Percentiles rank a stretch among this genome's conserved stretches.
These are phyloP conservation scores for Setophaga petechia DNA, from an alignment of 2,113 vertebrate species.

Conservation along the genomic window DNA sequence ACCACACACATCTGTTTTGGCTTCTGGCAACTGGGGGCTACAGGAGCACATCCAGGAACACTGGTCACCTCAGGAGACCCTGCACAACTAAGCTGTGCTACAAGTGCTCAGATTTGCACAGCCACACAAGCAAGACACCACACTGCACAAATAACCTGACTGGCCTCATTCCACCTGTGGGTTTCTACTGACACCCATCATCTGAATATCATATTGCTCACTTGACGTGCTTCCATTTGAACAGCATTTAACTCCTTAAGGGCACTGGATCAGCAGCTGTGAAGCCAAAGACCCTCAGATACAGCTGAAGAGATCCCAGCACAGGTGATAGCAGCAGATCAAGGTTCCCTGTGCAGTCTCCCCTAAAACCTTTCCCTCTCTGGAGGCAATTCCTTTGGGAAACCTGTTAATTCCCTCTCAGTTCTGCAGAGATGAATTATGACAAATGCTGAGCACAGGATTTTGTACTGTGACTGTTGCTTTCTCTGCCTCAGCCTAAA, in stretches of 20 bases:
- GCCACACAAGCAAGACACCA: neutral
- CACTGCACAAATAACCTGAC: neutral
- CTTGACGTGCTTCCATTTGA: neutral
- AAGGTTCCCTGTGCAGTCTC: neutral
- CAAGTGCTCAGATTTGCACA: neutral
- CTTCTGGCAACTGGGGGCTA: neutral
- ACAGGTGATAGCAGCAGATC: neutral
- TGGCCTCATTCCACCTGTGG: neutral
- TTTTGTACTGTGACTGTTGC: neutral
- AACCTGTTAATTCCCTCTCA: neutral
- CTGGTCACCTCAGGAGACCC: neutral
- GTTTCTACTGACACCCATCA: neutral
- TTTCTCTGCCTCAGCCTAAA: neutral
- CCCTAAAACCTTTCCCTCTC: neutral
- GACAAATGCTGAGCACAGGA: neutral
- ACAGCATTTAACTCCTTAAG: conserved; percentile 9
- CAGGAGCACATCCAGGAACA: neutral
- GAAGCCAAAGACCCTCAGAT: neutral
- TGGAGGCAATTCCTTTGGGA: neutral
- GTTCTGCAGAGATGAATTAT: neutral
- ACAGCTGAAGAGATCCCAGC: neutral
- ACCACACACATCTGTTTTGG: neutral
- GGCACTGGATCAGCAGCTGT: neutral
- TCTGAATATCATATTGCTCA: neutral
- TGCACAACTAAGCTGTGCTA: neutral